Evolutionary conservation across 2,888 invertebrate genomes (phyloP), one percentile per base, ranked within the genome.

Genomic region (Temnothorax rugatulus): DNA sequence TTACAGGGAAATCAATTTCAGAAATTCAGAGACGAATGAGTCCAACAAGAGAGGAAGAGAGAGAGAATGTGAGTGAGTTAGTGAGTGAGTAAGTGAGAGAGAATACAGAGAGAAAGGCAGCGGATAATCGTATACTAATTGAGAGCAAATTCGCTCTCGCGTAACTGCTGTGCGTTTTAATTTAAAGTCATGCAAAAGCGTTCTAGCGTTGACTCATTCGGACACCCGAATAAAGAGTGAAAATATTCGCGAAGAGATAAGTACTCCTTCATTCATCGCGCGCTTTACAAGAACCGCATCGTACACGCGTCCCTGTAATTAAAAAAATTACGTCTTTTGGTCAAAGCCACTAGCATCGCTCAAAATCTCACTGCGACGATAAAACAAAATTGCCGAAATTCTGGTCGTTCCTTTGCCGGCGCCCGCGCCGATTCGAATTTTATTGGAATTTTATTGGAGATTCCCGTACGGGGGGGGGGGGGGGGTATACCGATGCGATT

Each of bases 111-210:
- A 47, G 77, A 59, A 83, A 57, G 82, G 82, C 38, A 83, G 21
- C 84, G 76, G 84, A 86, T 91, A 92, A 92, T 92, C 90, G 88
- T 87, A 87, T 92, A 91, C 91, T 93, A 93, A 93, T 93, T 93
- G 92, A 91, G 92, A 92, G 90, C 91, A 91, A 93, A 93, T 92
- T 92, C 91, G 57, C 74, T 57, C 83, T 38, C 44, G 86, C 84
- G 90, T 93, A 93, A 93, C 93, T 93, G 89, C 93, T 93, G 89
- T 90, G 75, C 90, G 88, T 91, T 93, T 93, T 93, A 93, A 93
- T 93, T 92, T 92, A 90, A 92, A 91, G 88, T 88, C 79, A 85
- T 73, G 84, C 73, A 79, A 84, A 91, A 91, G 87, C 85, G 85
- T 82, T 88, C 82, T 81, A 71, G 75, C 57, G 69, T 52, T n/a